Conservation (phyloP, 2,113 vertebrate genomes). For the Amia ocellicauda region DNA sequence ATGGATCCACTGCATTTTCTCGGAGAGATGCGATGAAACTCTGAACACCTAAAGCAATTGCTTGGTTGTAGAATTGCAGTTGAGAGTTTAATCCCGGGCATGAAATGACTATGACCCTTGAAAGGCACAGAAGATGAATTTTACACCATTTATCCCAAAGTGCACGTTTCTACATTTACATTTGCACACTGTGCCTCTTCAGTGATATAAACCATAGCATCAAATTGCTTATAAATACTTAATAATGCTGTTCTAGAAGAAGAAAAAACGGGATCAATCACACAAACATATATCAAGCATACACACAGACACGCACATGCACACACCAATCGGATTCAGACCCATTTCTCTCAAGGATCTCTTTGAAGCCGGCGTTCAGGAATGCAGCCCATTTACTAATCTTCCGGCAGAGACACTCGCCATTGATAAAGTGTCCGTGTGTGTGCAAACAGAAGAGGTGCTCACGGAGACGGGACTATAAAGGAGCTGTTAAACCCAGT, state of each 20-base stretch:
- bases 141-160: not conserved
- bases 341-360: not conserved
- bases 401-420: constrained; percentile 12
- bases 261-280: constrained; percentile 13
- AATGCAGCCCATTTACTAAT: constrained; percentile 26
- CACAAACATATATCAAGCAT: constrained; percentile 6
- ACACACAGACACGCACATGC: constrained; percentile 16
- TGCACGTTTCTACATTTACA: not conserved
- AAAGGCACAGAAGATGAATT: constrained; percentile 1
- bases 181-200: too few relatives aligned
- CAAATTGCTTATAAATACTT: constrained; percentile 21
- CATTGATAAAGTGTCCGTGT: constrained; percentile 18
- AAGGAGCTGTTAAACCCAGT: constrained; percentile 11
- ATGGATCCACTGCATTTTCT: too few relatives aligned
- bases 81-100: not conserved
- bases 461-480: constrained; percentile 31
- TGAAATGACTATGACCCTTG: not conserved
- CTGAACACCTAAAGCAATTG: too few relatives aligned
- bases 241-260: not conserved
- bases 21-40: too few relatives aligned
- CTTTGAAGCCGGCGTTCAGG: constrained; percentile 7
- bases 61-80: too few relatives aligned
- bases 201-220: constrained; percentile 14
- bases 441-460: constrained; percentile 29
- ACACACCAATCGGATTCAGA: constrained; percentile 4